A percentile compares a stretch with the other conserved stretches of the same genome.
Conservation (phyloP, 1,140 invertebrate genomes). For the Pararge aegeria region DNA sequence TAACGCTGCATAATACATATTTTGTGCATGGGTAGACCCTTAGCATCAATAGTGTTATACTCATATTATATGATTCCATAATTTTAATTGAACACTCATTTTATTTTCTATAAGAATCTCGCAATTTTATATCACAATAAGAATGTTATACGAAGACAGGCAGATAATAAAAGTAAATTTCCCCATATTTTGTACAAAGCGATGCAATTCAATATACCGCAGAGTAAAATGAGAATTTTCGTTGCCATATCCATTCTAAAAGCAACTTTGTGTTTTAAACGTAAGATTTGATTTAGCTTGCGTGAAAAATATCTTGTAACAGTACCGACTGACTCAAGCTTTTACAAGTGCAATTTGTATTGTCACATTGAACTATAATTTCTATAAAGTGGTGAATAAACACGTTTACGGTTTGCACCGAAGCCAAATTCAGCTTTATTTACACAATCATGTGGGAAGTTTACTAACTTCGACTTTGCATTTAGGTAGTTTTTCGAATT, state of each 20-base stretch:
- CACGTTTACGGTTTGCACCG: not conserved
- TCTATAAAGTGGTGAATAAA: constrained; percentile 1
- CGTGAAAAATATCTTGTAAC: not conserved
- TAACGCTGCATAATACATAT: no score
- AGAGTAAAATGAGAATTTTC: constrained; percentile 7
- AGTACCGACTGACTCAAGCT: constrained; percentile 1
- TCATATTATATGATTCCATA: no score
- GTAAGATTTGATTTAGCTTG: constrained; percentile 20
- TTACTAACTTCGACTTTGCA: no score
- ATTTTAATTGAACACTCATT: no score
- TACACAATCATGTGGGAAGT: no score
- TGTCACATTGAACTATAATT: constrained; percentile 40
- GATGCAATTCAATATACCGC: constrained; percentile 27
- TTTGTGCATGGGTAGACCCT: no score
- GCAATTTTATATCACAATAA: not conserved
- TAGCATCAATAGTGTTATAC: no score
- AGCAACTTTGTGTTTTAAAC: constrained; percentile 4
- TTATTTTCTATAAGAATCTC: not conserved
- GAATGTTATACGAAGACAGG: constrained; percentile 7
- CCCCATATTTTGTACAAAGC: constrained; percentile 37
- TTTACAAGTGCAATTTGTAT: constrained; percentile 45
- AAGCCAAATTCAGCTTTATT: no score
- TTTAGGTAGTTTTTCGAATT: no score
- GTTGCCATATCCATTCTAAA: not conserved
- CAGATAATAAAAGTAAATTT: constrained; percentile 31